Conservation (phyloP, 2,113 vertebrate genomes). For the Colinus virginianus region DNA sequence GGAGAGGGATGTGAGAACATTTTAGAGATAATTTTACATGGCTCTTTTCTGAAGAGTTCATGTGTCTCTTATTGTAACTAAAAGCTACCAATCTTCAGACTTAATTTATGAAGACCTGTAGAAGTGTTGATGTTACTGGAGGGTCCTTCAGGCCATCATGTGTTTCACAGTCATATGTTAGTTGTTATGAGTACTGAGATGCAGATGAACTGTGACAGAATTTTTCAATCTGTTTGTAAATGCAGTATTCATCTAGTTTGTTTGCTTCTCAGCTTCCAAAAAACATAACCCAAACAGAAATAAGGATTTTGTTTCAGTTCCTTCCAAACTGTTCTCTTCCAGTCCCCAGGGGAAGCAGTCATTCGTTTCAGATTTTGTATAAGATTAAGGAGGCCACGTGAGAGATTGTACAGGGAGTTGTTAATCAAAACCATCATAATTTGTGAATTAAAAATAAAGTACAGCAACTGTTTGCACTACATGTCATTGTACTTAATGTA, state of each 20-base stretch:
- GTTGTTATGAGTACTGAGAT: background rate
- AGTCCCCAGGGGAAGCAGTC: background rate
- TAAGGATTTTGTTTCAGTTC: constrained; percentile 6
- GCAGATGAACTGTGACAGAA: background rate
- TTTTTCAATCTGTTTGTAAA: background rate
- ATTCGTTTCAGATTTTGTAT: background rate
- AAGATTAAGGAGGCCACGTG: background rate
- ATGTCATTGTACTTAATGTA: background rate
- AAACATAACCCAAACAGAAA: background rate
- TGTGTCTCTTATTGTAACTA: background rate
- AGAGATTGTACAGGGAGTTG: background rate
- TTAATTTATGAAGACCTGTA: background rate
- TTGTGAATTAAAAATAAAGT: background rate
- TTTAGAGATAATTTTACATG: background rate
- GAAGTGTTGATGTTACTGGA: background rate
- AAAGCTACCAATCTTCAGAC: background rate
- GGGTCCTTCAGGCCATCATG: background rate
- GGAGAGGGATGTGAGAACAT: background rate
- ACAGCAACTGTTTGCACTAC: background rate
- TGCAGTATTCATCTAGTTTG: background rate
- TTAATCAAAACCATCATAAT: background rate
- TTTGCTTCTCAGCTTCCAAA: background rate
- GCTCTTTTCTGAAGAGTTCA: background rate
- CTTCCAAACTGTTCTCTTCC: background rate
- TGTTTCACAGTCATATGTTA: background rate